These are phyloP conservation scores for Drosophila planitibia DNA, from an alignment of 2,888 invertebrate species.

Conservation along the genomic window DNA sequence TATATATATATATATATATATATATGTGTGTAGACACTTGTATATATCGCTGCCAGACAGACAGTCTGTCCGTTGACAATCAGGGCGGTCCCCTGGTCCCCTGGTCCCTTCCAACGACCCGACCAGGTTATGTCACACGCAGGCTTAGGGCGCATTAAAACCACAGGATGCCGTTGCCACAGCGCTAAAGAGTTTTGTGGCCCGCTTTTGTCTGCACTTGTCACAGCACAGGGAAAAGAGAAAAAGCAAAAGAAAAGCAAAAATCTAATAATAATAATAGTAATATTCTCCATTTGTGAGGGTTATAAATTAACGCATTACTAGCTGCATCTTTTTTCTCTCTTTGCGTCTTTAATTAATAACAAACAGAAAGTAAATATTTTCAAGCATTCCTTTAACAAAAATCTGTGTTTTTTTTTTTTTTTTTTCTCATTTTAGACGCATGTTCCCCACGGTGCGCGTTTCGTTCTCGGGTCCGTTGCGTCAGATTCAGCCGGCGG, in stretches of 20 bases:
- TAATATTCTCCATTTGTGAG: constrained; percentile 29
- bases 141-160: constrained; percentile 75
- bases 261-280: constrained; percentile 30
- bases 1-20: neutral
- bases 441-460: constrained; percentile 99
- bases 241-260: neutral
- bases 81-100: constrained; percentile 82
- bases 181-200: constrained; percentile 57
- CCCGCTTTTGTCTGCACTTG: constrained; percentile 65
- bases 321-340: constrained; percentile 14
- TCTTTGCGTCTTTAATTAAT: constrained; percentile 40
- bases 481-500: constrained; percentile 89
- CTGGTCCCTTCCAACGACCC: constrained; percentile 27
- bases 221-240: constrained; percentile 42
- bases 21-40: neutral
- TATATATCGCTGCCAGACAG: constrained; percentile 1
- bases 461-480: constrained; percentile 93
- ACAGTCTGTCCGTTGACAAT: constrained; percentile 50
- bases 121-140: constrained; percentile 76
- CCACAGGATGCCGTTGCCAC: constrained; percentile 77
- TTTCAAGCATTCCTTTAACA: constrained; percentile 35
- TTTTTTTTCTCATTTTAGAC: constrained; percentile 87
- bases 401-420: constrained; percentile 10
- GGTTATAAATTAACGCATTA: constrained; percentile 67
- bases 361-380: constrained; percentile 38